Percentiles rank a stretch among this genome's conserved stretches.
Conservation (phyloP, 1,140 invertebrate genomes). For the Monomorium pharaonis region DNA sequence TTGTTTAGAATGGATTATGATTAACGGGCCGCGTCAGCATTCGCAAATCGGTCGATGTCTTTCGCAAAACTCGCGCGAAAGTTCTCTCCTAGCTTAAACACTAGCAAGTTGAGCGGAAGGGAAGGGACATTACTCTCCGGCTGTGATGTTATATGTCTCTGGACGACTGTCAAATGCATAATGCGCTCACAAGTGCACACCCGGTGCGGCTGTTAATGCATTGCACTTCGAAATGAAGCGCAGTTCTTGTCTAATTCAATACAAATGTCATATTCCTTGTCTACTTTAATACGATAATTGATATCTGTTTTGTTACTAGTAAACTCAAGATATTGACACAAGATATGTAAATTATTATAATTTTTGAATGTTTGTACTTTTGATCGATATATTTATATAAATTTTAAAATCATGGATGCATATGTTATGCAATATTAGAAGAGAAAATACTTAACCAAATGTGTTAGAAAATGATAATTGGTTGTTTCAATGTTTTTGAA, state of each 20-base stretch:
- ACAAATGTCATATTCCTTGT: slow-evolving; percentile 45
- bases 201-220: slow-evolving; percentile 52
- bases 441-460: background rate
- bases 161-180: slow-evolving; percentile 58
- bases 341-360: background rate
- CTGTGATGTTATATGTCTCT: slow-evolving; percentile 55
- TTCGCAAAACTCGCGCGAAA: slow-evolving; percentile 41
- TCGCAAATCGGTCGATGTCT: slow-evolving; percentile 55
- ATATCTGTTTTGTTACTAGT: background rate
- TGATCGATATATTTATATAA: background rate
- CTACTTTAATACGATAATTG: slow-evolving; percentile 54
- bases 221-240: slow-evolving; percentile 49
- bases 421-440: background rate
- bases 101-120: slow-evolving; percentile 45
- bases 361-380: background rate
- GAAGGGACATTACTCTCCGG: slow-evolving; percentile 54
- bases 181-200: slow-evolving; percentile 54
- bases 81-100: slow-evolving; percentile 41
- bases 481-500: slow-evolving; percentile 18
- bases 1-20: slow-evolving; percentile 55
- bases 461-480: background rate
- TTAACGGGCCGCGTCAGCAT: slow-evolving; percentile 37
- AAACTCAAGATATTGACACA: background rate
- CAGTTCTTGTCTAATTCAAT: slow-evolving; percentile 59
- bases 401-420: background rate